These are phyloP conservation scores for Larimichthys polyactis DNA, from an alignment of 2,113 vertebrate genomes.

Conservation along the genomic window DNA sequence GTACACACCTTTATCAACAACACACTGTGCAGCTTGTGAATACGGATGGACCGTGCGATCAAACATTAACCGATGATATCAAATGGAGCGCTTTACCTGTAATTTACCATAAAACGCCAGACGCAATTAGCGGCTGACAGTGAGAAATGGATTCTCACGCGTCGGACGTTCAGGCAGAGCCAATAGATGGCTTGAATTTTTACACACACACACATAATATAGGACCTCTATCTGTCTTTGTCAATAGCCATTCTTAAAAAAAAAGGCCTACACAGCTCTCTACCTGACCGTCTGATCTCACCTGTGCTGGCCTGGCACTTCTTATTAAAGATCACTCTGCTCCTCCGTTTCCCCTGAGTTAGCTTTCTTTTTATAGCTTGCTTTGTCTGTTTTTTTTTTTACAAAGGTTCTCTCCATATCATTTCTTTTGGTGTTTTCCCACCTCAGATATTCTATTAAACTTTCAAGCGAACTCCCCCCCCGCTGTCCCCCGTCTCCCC, in stretches of 20 bases:
- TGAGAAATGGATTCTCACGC: conserved; percentile 20
- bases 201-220: conserved; percentile 1
- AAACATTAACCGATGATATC: neutral
- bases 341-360: neutral
- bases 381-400: neutral
- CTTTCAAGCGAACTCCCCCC: neutral
- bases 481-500: too few relatives aligned
- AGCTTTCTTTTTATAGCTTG: neutral
- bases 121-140: conserved; percentile 22
- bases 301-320: conserved; percentile 1
- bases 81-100: conserved; percentile 13
- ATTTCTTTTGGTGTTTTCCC: neutral
- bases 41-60: neutral
- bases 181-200: conserved; percentile 9
- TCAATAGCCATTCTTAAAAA: conserved; percentile 33
- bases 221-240: conserved; percentile 20
- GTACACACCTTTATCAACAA: neutral
- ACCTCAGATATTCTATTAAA: neutral
- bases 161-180: neutral
- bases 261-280: neutral
- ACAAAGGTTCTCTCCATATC: neutral
- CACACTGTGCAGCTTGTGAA: neutral
- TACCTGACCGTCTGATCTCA: neutral
- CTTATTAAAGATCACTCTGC: neutral
- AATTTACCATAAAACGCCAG: neutral